Conservation (phyloP, 2,797 vertebrate genomes). For the Saguinus oedipus region DNA sequence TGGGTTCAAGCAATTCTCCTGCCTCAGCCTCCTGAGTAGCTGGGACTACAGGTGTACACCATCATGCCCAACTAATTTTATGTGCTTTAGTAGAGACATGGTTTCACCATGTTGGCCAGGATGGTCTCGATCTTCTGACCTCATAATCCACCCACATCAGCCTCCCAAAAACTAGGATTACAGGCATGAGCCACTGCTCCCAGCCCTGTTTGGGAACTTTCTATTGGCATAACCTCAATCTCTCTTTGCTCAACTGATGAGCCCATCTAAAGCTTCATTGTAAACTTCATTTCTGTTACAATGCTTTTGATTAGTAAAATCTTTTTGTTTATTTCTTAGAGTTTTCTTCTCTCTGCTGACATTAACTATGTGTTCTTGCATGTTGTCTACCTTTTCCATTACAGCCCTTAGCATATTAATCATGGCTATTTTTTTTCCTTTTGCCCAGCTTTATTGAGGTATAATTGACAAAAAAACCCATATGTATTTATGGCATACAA, state of each 20-base stretch:
- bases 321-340: conserved; percentile 25
- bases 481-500: not conserved
- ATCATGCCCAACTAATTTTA: too few species aligned
- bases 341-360: not conserved
- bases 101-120: too few species aligned
- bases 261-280: not conserved
- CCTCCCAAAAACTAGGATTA: too few species aligned
- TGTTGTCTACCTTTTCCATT: conserved; percentile 37
- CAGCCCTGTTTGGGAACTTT: not conserved
- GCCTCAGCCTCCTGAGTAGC: too few species aligned
- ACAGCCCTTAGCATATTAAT: not conserved
- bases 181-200: fast-evolving
- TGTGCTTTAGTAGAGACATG: too few species aligned
- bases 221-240: not conserved
- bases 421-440: not conserved
- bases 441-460: not conserved
- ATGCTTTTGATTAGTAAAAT: not conserved
- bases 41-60: too few species aligned
- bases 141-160: too few species aligned
- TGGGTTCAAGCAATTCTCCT: too few species aligned
- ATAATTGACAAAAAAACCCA: not conserved
- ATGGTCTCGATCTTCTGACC: too few species aligned
- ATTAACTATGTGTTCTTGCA: not conserved
- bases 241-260: not conserved
- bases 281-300: not conserved